Percentiles rank a stretch among this genome's conserved stretches.
Evolutionary conservation across 2,113 vertebrate genomes (phyloP).

Genomic region (Bubo blakistoni): DNA sequence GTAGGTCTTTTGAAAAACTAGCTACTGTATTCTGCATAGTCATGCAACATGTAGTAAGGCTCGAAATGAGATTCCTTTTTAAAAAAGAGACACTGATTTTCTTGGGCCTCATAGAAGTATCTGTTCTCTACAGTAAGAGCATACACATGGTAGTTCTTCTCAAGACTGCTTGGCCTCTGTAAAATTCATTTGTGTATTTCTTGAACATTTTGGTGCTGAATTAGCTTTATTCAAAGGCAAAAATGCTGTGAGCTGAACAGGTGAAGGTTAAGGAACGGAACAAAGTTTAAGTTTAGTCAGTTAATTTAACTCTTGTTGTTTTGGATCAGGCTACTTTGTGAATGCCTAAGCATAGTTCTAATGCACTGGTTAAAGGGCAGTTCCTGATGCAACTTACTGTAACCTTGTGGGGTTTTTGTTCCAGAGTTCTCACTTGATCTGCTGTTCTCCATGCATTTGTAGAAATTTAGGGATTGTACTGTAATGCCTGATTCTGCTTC

Average conservation of each 20-base stretch:
- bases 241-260: neutral
- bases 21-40: neutral
- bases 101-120: neutral
- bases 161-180: neutral
- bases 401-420: neutral
- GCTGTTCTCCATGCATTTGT: rapidly evolving
- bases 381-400: neutral
- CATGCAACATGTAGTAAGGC: neutral
- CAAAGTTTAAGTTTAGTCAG: neutral
- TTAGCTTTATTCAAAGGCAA: neutral
- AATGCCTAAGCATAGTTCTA: neutral
- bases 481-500: neutral
- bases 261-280: neutral
- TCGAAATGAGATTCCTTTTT: neutral
- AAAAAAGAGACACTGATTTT: neutral
- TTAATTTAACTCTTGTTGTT: neutral
- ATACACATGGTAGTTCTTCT: rapidly evolving
- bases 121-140: rapidly evolving
- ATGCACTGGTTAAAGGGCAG: neutral
- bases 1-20: neutral
- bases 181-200: rapidly evolving
- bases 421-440: neutral
- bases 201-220: rapidly evolving
- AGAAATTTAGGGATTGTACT: neutral
- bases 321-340: neutral